A percentile compares a stretch with the other conserved stretches of the same genome.
phyloP scores from a whole-genome alignment of 2,113 vertebrate genomes.

The Menidia beryllina region DNA sequence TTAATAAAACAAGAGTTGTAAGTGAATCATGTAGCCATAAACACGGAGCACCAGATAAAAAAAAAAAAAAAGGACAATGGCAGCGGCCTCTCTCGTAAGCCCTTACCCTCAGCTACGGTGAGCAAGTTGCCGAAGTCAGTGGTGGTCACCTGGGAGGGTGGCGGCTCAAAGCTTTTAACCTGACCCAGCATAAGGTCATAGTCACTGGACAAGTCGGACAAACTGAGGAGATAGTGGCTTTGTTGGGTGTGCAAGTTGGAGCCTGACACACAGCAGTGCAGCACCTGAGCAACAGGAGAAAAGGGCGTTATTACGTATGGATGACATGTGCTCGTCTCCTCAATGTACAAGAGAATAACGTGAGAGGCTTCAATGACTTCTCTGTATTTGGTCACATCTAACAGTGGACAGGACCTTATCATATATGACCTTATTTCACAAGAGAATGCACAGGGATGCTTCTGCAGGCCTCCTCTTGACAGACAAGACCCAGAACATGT shows the following conservation, averaged over 20 bases:
- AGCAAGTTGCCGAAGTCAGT: slow-evolving; percentile 90
- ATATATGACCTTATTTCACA: slow-evolving; percentile 3
- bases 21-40: slow-evolving; percentile 5
- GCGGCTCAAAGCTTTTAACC: slow-evolving; percentile 87
- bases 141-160: slow-evolving; percentile 78
- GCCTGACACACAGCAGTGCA: slow-evolving; percentile 94
- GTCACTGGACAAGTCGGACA: slow-evolving; percentile 91
- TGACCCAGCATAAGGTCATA: slow-evolving; percentile 91
- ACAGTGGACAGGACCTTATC: not conserved
- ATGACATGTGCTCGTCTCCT: not conserved
- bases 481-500: slow-evolving; percentile 50
- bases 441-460: slow-evolving; percentile 30
- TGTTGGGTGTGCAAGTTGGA: slow-evolving; percentile 93
- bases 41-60: too few species aligned
- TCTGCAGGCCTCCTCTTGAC: slow-evolving; percentile 13
- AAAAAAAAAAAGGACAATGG: not conserved
- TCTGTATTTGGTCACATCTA: slow-evolving; percentile 13
- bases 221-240: slow-evolving; percentile 91
- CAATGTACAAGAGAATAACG: not conserved
- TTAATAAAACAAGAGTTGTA: not conserved
- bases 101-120: slow-evolving; percentile 94
- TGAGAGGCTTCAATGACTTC: slow-evolving; percentile 17
- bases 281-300: slow-evolving; percentile 82
- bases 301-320: slow-evolving; percentile 1
- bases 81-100: not conserved